A percentile compares a stretch with the other conserved stretches of the same genome.
phyloP scores from a whole-genome alignment of 1,140 invertebrate species.

The Coenobita brevimanus region DNA sequence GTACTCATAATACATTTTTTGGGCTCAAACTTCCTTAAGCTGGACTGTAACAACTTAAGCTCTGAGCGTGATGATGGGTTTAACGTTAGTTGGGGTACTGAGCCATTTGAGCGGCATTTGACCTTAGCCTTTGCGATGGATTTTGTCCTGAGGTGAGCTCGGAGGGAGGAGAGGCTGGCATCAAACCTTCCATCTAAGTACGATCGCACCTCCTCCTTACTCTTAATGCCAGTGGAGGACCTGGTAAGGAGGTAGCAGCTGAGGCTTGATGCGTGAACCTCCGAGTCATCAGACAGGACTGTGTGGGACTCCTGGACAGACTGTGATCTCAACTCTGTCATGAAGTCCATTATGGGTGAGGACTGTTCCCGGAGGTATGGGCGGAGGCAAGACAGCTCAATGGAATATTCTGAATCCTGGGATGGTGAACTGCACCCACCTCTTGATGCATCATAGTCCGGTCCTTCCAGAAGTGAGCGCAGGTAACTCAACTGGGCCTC shows the following conservation, averaged over 20 bases:
- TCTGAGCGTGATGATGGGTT: conserved; percentile 49
- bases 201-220: conserved; percentile 27
- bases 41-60: conserved; percentile 24
- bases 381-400: conserved; percentile 54
- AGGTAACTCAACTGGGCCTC: conserved; percentile 31
- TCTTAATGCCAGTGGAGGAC: conserved; percentile 15
- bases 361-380: conserved; percentile 51
- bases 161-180: neutral
- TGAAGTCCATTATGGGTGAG: conserved; percentile 29
- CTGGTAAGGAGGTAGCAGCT: conserved; percentile 23
- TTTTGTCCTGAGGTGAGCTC: conserved; percentile 36
- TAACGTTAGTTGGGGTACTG: conserved; percentile 9
- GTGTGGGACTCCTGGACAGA: conserved; percentile 28
- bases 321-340: conserved; percentile 38
- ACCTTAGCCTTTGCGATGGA: conserved; percentile 34
- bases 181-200: conserved; percentile 20
- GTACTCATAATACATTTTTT: neutral
- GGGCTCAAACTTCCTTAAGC: conserved; percentile 18
- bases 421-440: conserved; percentile 37
- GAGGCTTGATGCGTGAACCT: conserved; percentile 5
- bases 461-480: conserved; percentile 20
- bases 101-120: conserved; percentile 28
- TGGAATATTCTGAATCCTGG: conserved; percentile 44
- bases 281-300: neutral
- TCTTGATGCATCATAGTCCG: conserved; percentile 25